phyloP scores from a whole-genome alignment of 2,113 vertebrate genomes.

The Paradoxurus hermaphroditus region DNA sequence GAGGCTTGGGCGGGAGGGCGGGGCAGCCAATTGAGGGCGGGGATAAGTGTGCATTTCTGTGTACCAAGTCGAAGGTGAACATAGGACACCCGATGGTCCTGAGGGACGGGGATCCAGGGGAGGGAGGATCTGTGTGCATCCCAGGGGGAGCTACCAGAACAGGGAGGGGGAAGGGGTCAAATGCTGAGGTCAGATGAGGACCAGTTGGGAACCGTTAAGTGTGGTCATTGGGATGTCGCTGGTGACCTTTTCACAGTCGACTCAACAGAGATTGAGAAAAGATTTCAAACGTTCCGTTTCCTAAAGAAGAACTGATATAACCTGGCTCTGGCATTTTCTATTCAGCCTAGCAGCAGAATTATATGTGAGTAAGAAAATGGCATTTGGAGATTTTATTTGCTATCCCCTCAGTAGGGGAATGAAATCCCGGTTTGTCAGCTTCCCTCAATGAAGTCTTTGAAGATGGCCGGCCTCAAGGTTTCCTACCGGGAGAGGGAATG shows the following conservation, averaged over 20 bases:
- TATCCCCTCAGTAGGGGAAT: neutral
- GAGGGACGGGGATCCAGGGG: neutral
- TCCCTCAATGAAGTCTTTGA: neutral
- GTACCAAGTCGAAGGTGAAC: neutral
- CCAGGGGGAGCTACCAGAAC: neutral
- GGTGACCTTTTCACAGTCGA: neutral
- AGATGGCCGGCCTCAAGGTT: neutral
- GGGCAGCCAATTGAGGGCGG: too few relatives aligned
- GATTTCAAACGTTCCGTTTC: neutral
- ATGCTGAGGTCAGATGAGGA: neutral
- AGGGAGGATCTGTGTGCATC: neutral
- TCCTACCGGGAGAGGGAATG: neutral
- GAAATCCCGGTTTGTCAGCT: neutral
- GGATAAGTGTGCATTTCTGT: neutral
- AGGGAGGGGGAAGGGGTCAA: neutral
- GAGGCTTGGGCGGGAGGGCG: neutral
- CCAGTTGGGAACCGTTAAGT: neutral
- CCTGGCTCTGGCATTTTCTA: neutral
- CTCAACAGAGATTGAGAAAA: neutral
- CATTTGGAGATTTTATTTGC: conserved; percentile 20
- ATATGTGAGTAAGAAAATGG: neutral
- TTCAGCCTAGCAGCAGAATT: neutral
- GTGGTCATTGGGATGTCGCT: neutral
- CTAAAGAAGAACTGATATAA: neutral
- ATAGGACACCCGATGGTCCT: neutral